phyloP scores from a whole-genome alignment of 2,113 vertebrate species.

The Ginglymostoma cirratum region DNA sequence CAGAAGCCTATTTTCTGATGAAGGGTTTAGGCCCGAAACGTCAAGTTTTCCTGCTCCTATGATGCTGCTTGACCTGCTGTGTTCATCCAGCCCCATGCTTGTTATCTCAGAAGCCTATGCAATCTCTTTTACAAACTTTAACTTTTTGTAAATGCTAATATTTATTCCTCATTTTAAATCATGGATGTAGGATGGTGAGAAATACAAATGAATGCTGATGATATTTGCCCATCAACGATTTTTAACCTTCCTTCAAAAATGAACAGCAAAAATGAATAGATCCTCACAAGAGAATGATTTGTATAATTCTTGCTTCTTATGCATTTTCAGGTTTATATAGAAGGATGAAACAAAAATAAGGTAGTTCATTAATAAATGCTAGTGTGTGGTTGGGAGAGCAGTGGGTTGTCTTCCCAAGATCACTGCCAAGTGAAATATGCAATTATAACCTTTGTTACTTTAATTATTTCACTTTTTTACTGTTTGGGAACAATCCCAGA shows the following conservation, averaged over 20 bases:
- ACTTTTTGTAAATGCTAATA: background rate
- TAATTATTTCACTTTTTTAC: background rate
- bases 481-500: background rate
- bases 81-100: too few relatives aligned
- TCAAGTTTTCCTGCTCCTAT: too few relatives aligned
- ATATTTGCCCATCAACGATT: background rate
- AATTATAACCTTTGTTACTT: background rate
- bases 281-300: background rate
- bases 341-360: background rate
- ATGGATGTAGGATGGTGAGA: background rate
- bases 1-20: background rate
- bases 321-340: background rate
- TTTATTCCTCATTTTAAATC: background rate
- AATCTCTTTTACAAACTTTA: slow-evolving; percentile 7
- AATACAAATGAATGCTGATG: background rate
- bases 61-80: too few relatives aligned
- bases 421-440: background rate
- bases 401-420: background rate
- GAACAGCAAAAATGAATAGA: background rate
- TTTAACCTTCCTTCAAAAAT: background rate
- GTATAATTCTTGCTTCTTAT: background rate
- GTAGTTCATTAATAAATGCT: background rate
- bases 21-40: too few relatives aligned
- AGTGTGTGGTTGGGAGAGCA: background rate
- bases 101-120: too few relatives aligned